Conservation (phyloP, 2,797 vertebrate species). For the Astyanax mexicanus region DNA sequence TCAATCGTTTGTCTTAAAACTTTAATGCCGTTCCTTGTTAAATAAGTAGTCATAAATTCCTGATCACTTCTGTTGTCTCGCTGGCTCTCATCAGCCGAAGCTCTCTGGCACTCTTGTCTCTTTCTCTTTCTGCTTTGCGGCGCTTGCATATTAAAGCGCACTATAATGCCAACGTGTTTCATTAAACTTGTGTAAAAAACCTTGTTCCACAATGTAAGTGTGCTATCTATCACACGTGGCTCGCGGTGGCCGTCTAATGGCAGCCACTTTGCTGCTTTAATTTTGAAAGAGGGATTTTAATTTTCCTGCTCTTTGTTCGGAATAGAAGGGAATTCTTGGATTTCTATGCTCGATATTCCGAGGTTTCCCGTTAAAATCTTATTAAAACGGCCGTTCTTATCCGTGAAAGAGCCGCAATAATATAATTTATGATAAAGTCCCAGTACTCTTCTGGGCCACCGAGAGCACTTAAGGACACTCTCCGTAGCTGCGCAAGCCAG, state of each 20-base stretch:
- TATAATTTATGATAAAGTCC: slow-evolving; percentile 6
- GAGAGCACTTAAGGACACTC: slow-evolving; percentile 16
- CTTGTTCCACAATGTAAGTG: slow-evolving; percentile 22
- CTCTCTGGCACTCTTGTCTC: slow-evolving; percentile 31
- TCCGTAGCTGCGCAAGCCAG: background rate
- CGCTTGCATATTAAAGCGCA: slow-evolving; percentile 46
- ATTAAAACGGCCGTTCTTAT: slow-evolving; percentile 1
- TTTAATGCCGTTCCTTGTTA: slow-evolving; percentile 61
- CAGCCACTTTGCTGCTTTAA: background rate
- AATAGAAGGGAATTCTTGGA: background rate
- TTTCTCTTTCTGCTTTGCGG: slow-evolving; percentile 22
- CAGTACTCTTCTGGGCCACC: background rate
- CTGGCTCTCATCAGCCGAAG: slow-evolving; percentile 31
- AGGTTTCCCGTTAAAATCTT: background rate
- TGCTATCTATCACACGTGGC: background rate
- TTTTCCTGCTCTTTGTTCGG: slow-evolving; percentile 15
- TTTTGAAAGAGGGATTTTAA: background rate
- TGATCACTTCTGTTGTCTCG: slow-evolving; percentile 39
- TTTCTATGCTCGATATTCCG: background rate
- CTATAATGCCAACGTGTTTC: slow-evolving; percentile 1
- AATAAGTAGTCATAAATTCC: slow-evolving; percentile 59
- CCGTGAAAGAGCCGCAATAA: background rate
- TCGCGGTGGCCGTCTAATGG: background rate
- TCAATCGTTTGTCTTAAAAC: slow-evolving; percentile 59
- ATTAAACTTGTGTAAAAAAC: slow-evolving; percentile 16